phyloP scores from a whole-genome alignment of 2,113 vertebrate genomes.

The Myxocyprinus asiaticus region DNA sequence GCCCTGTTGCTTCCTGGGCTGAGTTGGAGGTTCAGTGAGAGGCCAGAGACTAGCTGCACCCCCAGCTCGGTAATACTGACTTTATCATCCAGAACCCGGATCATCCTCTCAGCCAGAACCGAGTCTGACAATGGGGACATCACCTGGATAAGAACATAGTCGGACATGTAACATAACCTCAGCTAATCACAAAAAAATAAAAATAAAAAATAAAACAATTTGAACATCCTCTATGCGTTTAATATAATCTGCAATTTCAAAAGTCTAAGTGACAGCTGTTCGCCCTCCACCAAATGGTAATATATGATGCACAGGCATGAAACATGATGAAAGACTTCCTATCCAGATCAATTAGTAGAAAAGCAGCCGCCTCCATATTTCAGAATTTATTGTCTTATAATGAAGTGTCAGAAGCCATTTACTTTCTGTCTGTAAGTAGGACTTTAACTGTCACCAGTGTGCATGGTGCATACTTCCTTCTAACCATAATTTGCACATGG shows the following conservation, averaged over 20 bases:
- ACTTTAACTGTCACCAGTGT: slow-evolving; percentile 32
- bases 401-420: slow-evolving; percentile 70
- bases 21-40: slow-evolving; percentile 86
- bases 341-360: slow-evolving; percentile 68
- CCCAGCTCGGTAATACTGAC: slow-evolving; percentile 91
- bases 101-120: slow-evolving; percentile 90
- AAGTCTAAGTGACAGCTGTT: slow-evolving; percentile 19
- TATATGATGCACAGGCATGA: slow-evolving; percentile 55
- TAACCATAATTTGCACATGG: slow-evolving; percentile 7
- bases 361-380: slow-evolving; percentile 58
- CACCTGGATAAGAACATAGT: slow-evolving; percentile 74
- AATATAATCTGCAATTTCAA: neutral
- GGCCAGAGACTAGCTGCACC: slow-evolving; percentile 90
- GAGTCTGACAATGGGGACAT: slow-evolving; percentile 89
- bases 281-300: slow-evolving; percentile 42
- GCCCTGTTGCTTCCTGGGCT: slow-evolving; percentile 79
- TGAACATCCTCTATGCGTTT: no score
- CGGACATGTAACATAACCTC: neutral
- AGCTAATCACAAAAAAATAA: neutral
- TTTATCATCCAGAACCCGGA: slow-evolving; percentile 91
- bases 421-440: slow-evolving; percentile 62
- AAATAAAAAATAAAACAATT: no score
- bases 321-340: slow-evolving; percentile 62
- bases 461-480: slow-evolving; percentile 13
- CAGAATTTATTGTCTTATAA: slow-evolving; percentile 69